phyloP scores from a whole-genome alignment of 2,888 invertebrate genomes.

The Trissoscelio sp. region DNA sequence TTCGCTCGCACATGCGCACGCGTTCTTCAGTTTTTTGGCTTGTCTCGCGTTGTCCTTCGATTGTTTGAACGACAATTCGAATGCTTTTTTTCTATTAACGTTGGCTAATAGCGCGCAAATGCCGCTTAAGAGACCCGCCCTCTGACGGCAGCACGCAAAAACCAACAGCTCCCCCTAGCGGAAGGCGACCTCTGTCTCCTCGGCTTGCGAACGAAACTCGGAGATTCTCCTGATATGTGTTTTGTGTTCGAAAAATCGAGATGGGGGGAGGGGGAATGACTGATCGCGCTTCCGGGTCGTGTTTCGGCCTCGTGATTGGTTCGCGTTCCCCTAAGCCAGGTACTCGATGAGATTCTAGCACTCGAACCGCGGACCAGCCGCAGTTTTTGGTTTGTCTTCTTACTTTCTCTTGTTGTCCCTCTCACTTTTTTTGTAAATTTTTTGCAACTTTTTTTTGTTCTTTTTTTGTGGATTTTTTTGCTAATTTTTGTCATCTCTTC shows the following conservation, averaged over 20 bases:
- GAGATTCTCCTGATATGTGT: conserved; percentile 61
- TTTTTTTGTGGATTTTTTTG: conserved; percentile 31
- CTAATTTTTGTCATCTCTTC: conserved; percentile 4
- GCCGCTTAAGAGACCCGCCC: conserved; percentile 32
- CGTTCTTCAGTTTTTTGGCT: conserved; percentile 45
- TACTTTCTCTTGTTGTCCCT: conserved; percentile 10
- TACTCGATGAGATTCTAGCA: conserved; percentile 66
- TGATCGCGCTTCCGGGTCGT: conserved; percentile 60
- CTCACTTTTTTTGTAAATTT: conserved; percentile 10
- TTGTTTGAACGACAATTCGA: conserved; percentile 32
- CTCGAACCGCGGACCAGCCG: conserved; percentile 60
- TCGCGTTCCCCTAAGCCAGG: conserved; percentile 62
- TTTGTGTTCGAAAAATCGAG: too few relatives aligned
- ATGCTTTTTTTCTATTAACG: conserved; percentile 17
- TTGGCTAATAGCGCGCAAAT: conserved; percentile 4
- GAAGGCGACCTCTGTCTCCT: conserved; percentile 53
- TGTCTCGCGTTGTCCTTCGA: conserved; percentile 43
- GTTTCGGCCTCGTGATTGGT: conserved; percentile 58
- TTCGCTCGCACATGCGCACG: conserved; percentile 23
- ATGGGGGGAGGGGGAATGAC: conserved; percentile 30
- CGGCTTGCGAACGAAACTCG: conserved; percentile 47
- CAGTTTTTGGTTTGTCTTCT: conserved; percentile 31
- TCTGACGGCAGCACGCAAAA: conserved; percentile 37
- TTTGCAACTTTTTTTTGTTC: conserved; percentile 3
- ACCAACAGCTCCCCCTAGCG: conserved; percentile 24